phyloP scores from a whole-genome alignment of 2,888 invertebrate species.

The Zeuzera pyrina region DNA sequence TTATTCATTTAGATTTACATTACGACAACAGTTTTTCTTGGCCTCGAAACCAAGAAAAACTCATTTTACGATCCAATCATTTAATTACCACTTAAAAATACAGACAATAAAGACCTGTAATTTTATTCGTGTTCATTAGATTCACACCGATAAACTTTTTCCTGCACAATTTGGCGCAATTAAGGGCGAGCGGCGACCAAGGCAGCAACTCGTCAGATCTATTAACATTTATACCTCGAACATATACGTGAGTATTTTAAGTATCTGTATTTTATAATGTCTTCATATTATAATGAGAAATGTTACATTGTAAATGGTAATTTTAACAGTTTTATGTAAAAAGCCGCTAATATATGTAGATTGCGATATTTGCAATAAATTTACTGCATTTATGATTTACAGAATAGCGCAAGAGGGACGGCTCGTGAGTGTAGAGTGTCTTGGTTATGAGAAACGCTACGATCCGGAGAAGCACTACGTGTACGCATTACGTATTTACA shows the following conservation, averaged over 20 bases:
- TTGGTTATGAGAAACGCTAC: conserved; percentile 94
- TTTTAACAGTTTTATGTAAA: neutral
- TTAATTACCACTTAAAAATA: too few species aligned
- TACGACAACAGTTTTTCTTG: too few species aligned
- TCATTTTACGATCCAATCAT: too few species aligned
- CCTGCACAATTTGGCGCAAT: conserved; percentile 95
- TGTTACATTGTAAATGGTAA: neutral
- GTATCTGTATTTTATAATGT: neutral
- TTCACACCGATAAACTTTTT: conserved; percentile 99
- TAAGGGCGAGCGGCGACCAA: conserved; percentile 92
- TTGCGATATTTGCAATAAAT: neutral
- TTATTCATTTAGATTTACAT: too few species aligned
- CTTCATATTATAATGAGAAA: neutral
- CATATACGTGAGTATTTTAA: conserved; percentile 84
- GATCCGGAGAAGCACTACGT: conserved; percentile 99
- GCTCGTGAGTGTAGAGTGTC: conserved; percentile 86
- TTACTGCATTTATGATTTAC: conserved; percentile 13
- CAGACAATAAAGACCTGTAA: too few species aligned
- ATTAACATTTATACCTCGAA: conserved; percentile 94
- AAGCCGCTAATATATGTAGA: neutral
- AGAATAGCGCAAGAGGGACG: conserved; percentile 93
- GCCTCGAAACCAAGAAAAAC: too few species aligned
- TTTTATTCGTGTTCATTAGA: conserved; percentile 22
- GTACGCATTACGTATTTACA: conserved; percentile 86
- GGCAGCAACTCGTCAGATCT: conserved; percentile 79